These are phyloP conservation scores for Oconnorella tubifera DNA, from an alignment of 2,888 invertebrate genomes.

Conservation along the genomic window DNA sequence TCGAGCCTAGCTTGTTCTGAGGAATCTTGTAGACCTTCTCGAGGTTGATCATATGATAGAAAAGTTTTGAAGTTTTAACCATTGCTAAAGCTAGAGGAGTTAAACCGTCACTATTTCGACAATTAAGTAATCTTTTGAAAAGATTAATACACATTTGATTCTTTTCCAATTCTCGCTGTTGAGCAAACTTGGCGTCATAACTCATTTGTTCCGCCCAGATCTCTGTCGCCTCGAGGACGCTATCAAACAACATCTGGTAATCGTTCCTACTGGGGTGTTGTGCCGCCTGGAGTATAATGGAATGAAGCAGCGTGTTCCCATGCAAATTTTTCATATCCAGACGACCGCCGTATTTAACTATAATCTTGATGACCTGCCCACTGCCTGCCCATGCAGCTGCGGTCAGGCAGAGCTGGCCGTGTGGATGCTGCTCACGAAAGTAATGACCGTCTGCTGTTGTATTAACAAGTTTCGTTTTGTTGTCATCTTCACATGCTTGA, in stretches of 20 bases:
- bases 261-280: constrained; percentile 24
- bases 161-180: constrained; percentile 31
- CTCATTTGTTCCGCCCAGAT: constrained; percentile 29
- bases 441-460: constrained; percentile 35
- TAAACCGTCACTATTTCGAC: constrained; percentile 34
- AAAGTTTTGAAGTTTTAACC: constrained; percentile 23
- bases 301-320: constrained; percentile 35
- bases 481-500: constrained; percentile 22
- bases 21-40: constrained; percentile 38
- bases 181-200: constrained; percentile 27
- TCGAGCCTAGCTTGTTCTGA: constrained; percentile 36
- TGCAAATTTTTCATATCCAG: constrained; percentile 28
- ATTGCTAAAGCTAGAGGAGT: constrained; percentile 33
- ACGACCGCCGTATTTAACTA: constrained; percentile 34
- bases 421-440: constrained; percentile 29
- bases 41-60: constrained; percentile 30
- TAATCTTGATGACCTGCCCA: constrained; percentile 32
- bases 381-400: constrained; percentile 37
- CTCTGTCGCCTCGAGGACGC: constrained; percentile 31
- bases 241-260: constrained; percentile 26
- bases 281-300: constrained; percentile 31
- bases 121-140: constrained; percentile 30
- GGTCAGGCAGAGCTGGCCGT: constrained; percentile 33
- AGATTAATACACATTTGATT: constrained; percentile 27
- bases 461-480: constrained; percentile 28